Evolutionary conservation across 2,113 vertebrate genomes (phyloP).

Genomic region (Sylvilagus bachmani): DNA sequence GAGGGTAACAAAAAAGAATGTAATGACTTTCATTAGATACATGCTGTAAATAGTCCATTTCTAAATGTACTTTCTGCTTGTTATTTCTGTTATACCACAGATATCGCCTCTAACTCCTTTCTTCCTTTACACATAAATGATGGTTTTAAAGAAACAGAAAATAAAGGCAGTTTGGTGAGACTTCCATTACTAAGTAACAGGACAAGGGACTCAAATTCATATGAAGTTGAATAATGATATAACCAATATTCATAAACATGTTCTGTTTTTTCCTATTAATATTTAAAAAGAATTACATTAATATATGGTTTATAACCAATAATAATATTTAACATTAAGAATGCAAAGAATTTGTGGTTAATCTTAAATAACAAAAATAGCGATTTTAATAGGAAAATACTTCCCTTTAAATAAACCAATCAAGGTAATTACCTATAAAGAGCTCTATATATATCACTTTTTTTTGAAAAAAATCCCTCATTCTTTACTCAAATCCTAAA

Average conservation of each 20-base stretch:
- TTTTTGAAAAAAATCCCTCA: background rate
- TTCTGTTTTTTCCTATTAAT: background rate
- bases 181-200: slow-evolving; percentile 7
- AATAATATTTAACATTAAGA: slow-evolving; percentile 28
- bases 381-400: slow-evolving; percentile 52
- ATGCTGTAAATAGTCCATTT: background rate
- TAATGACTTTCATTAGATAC: background rate
- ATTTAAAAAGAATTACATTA: slow-evolving; percentile 30
- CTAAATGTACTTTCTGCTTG: background rate
- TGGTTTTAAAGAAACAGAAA: slow-evolving; percentile 57
- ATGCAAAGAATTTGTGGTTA: background rate
- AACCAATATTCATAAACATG: background rate
- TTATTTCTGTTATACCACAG: background rate
- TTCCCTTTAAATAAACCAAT: background rate
- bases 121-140: background rate
- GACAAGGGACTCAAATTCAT: background rate
- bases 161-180: slow-evolving; percentile 40
- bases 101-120: background rate
- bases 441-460: background rate
- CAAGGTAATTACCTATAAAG: slow-evolving; percentile 18
- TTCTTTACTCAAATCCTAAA: slow-evolving; percentile 51
- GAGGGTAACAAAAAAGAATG: background rate
- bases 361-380: slow-evolving; percentile 55
- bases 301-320: slow-evolving; percentile 28
- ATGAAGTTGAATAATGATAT: slow-evolving; percentile 44